Evolutionary conservation across 2,888 invertebrate species (phyloP).

Genomic region (Ischnura elegans): DNA sequence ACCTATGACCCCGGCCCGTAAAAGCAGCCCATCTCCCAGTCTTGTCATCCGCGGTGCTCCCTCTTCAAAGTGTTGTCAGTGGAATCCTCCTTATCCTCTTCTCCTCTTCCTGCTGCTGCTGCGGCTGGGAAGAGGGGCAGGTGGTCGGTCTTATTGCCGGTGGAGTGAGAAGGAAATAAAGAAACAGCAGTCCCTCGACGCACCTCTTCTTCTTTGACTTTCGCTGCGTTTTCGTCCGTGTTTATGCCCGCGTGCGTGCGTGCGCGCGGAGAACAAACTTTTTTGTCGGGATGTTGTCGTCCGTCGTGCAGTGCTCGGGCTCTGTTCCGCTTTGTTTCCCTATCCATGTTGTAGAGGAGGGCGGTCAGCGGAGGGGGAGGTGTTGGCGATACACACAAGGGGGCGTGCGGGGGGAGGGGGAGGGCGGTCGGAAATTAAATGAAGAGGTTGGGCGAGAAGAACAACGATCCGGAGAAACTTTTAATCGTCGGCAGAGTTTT

Average conservation of each 20-base stretch:
- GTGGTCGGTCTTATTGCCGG: neutral
- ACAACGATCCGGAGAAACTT: neutral
- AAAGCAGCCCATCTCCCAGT: neutral
- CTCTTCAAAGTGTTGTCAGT: slow-evolving; percentile 45
- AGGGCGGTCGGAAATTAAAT: neutral
- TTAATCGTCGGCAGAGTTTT: neutral
- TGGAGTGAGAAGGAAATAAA: neutral
- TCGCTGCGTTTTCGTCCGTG: neutral
- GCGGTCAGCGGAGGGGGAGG: neutral
- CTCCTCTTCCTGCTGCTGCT: no score
- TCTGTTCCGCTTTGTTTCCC: neutral
- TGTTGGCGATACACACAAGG: neutral
- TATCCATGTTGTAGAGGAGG: neutral
- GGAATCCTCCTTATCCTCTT: neutral
- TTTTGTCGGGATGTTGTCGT: neutral
- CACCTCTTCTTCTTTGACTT: neutral
- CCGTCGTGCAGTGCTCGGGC: neutral
- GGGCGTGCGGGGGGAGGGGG: neutral
- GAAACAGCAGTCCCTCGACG: no score
- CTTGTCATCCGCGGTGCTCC: slow-evolving; percentile 7
- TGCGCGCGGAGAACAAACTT: neutral
- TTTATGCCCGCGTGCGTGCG: neutral
- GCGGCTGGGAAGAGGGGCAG: slow-evolving; percentile 33
- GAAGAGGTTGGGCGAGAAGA: neutral
- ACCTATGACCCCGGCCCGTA: no score